Base-by-base conservation (phyloP, 2,888 invertebrate genomes). In the Gymnosoma rotundatum region DNA sequence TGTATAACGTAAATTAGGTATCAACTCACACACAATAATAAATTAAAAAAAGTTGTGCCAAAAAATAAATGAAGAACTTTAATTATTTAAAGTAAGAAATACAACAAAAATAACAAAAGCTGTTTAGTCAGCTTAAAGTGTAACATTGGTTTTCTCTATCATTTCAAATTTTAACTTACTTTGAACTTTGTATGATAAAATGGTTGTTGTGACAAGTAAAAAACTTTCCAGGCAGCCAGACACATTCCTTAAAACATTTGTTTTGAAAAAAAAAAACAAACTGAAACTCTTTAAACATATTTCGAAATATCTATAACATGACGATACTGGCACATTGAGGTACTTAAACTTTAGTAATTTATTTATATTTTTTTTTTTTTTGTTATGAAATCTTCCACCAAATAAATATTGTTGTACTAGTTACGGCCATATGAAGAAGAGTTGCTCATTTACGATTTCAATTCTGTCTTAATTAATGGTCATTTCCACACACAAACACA, bases 101-200 rank as follows among this genome's bases (percentile, higher is more conserved):
- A 18, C 9, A 52, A 78, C 21, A 58, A 50, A 18, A 70, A 70
- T 38, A 67, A 70, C 18, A 74, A 76, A 76, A 80, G 80, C 56
- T 63, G 79, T 76, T 80, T 50, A 69, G 80, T 73, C 83, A 50
- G 80, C 80, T 80, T 80, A 7, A 70, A 75, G 48, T 50, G 42
- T 72, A 72, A 45, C 63, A 56, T 38, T 64, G 69, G 66, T 83
- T 54, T 64, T 78, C 67, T 73, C 70, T 75, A 60, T 64, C n/a
- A 18, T 75, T 67, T 61, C 1, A 38, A 70, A 56, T 63, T 78
- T 63, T 7, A 70, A 69, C 54, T 76, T 42, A 70, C 42, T 76
- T 72, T 83, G 61, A 80, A 76, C 75, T 54, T 16, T n/a, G 45
- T 48, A 16, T n/a, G 10, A 42, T 12, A 16, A 14, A 4, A 32